Base-by-base conservation (phyloP, 2,113 vertebrate species). In the Xiphias gladius region DNA sequence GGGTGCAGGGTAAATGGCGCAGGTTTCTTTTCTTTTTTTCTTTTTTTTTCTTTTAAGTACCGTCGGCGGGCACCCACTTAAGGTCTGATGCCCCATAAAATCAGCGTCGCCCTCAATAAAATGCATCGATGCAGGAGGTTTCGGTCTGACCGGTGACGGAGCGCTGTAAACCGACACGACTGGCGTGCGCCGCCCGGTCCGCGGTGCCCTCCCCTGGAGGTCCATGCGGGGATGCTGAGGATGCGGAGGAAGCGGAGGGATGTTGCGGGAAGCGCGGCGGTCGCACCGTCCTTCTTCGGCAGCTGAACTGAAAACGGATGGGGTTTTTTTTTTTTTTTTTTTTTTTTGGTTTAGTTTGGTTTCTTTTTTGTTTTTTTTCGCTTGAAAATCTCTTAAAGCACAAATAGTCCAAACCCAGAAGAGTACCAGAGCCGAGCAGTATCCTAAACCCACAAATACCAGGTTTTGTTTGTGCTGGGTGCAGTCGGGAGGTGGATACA, bases 321-420 rank as follows among this genome's bases (percentile, higher is more conserved):
- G 7, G 17, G 17, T 59, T 20, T 37, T 10, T 35, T 14, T n/a
- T 2, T 30, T 17, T 37, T 16, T 8, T 20, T 50, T 20, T 20
- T 50, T 52, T 9, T n/a, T n/a, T n/a, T n/a, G n/a, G n/a, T n/a
- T n/a, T n/a, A n/a, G n/a, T n/a, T n/a, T n/a, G n/a, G n/a, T n/a
- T n/a, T n/a, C n/a, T n/a, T n/a, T n/a, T n/a, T 50, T 50, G 1
- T 22, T 50, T 50, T 5, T 22, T 50, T 50, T 2, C 35, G 85
- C 52, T 62, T 61, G 58, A 52, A 17, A 32, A 74, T 43, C 59
- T 86, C 62, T 48, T 30, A 73, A 61, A 80, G 37, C 80, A 82
- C 66, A 76, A 86, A 88, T 91, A 90, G 88, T 93, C 89, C 87
- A 89, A 83, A 81, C 41, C 72, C 70, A 77, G 58, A 65, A 66